Base-by-base conservation (phyloP, 2,113 vertebrate species). In the Anolis carolinensis region DNA sequence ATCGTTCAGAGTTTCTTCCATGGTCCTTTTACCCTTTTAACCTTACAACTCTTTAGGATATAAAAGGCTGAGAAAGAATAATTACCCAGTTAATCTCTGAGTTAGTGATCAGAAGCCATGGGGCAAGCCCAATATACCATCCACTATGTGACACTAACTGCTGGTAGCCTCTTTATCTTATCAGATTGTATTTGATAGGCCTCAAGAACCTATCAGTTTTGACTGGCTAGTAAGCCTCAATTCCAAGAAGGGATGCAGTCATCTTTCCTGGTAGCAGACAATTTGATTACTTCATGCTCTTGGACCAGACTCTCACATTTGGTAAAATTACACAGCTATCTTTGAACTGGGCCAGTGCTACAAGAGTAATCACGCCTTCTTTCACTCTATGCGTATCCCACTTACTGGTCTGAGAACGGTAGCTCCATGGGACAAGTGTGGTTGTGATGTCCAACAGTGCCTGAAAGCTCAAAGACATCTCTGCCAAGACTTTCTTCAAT, bases 401-500 rank as follows among this genome's bases (percentile, higher is more conserved):
- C 70, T 65, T 62, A 68, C 87, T 44, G n/a, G 11, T 71, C 80
- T 48, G 30, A 52, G 30, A 44, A 18, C 8, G 34, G 20, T 4
- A 67, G 83, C 32, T 77, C 71, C 50, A 62, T 77, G 10, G 88
- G 81, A 48, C 79, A 92, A 63, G 87, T 92, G 21, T 7, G 55
- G 36, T 87, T 92, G 25, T 82, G 70, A 11, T 1, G 44, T 39
- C 27, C 32, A 39, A 16, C 14, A 30, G 39, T 68, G 2, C 65
- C 90, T 0, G 88, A 70, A 3, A 36, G 5, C 16, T 88, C 70
- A 5, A 94, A 91, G 7, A 86, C 88, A 23, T 97, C 97, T 1
- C 96, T 95, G 72, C 95, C 95, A 48, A 94, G 82, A 81, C 95
- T 97, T 74, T 92, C 95, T 0, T 95, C 92, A 0, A 90, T 93